A percentile compares a stretch with the other conserved stretches of the same genome.
phyloP scores from a whole-genome alignment of 2,888 invertebrate genomes.

The Nymphalis c-album region DNA sequence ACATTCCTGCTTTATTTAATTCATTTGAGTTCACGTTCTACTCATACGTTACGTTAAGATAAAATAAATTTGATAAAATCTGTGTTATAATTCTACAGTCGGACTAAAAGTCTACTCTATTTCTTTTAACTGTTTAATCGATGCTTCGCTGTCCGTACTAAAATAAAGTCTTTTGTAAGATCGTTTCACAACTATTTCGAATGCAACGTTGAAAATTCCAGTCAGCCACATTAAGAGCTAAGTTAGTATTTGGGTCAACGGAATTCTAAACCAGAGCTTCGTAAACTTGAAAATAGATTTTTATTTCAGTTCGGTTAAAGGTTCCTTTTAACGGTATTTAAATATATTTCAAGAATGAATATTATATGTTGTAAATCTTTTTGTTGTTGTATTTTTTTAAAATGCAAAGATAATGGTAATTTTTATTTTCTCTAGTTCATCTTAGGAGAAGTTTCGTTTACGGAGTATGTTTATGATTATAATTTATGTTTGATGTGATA shows the following conservation, averaged over 20 bases:
- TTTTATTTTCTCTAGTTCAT: not conserved
- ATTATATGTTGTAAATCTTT: not conserved
- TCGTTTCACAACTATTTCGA: slow-evolving; percentile 41
- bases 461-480: slow-evolving; percentile 28
- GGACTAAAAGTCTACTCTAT: not conserved
- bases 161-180: slow-evolving; percentile 45
- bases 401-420: not conserved
- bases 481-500: slow-evolving; percentile 49
- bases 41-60: no score
- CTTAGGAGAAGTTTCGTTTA: not conserved
- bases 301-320: slow-evolving; percentile 53
- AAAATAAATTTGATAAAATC: no score
- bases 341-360: not conserved
- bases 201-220: slow-evolving; percentile 52
- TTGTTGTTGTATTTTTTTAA: not conserved
- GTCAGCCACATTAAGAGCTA: slow-evolving; percentile 54
- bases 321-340: not conserved
- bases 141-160: not conserved
- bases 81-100: not conserved
- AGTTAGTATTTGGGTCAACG: slow-evolving; percentile 69
- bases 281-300: slow-evolving; percentile 77
- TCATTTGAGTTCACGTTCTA: no score
- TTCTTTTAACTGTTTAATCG: not conserved
- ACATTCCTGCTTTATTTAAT: no score
- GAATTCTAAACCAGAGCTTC: slow-evolving; percentile 58